Conservation (phyloP, 2,888 invertebrate species). For the Erpobdella octoculata region DNA sequence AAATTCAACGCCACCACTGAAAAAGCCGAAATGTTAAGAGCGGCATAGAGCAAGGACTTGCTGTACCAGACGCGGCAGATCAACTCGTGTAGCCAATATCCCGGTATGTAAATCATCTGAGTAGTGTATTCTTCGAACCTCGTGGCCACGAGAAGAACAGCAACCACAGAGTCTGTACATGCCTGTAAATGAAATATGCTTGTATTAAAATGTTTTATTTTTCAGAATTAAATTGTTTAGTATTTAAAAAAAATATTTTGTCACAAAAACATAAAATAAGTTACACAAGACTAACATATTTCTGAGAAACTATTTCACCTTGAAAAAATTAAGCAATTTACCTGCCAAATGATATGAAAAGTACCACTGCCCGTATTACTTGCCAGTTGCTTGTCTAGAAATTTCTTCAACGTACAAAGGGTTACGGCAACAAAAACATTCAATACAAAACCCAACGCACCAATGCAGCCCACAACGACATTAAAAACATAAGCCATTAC, state of each 20-base stretch:
- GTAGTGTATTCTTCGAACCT: constrained; percentile 20
- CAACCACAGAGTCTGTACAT: constrained; percentile 31
- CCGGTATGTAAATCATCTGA: background rate
- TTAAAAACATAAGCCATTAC: no score
- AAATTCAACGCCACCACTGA: constrained; percentile 33
- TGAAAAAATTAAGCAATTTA: no score
- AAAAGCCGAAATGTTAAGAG: constrained; percentile 31
- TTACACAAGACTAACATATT: no score
- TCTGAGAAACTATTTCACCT: no score
- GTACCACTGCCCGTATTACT: background rate
- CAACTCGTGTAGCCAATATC: constrained; percentile 23
- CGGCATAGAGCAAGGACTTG: constrained; percentile 23
- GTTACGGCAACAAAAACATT: constrained; percentile 34
- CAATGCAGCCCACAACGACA: no score
- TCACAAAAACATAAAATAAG: no score
- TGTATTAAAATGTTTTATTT: background rate
- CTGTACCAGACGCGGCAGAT: constrained; percentile 32
- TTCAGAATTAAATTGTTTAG: no score
- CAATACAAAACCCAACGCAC: constrained; percentile 32
- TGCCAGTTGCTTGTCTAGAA: background rate
- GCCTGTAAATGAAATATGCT: background rate
- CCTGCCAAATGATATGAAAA: background rate
- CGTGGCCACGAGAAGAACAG: constrained; percentile 28
- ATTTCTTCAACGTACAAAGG: background rate
- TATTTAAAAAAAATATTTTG: no score